Conservation (phyloP, 2,113 vertebrate species). For the Oreochromis tanganicae region DNA sequence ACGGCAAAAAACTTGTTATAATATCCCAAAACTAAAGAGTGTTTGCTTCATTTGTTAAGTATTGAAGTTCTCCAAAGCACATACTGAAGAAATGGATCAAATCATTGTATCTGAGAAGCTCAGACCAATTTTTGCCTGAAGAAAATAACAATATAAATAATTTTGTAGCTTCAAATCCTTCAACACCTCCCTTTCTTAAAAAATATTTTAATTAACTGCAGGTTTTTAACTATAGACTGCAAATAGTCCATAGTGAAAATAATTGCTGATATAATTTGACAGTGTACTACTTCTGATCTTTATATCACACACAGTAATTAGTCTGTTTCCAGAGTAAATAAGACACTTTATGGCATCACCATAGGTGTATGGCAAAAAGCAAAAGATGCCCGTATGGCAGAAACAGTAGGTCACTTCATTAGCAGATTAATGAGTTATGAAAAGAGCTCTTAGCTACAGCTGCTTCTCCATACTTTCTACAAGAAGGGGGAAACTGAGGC, state of each 20-base stretch:
- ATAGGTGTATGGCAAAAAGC: background rate
- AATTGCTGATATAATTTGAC: background rate
- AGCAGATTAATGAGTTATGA: background rate
- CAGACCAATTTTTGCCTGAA: background rate
- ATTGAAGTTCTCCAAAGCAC: background rate
- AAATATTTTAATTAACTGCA: background rate
- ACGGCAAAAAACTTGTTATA: background rate
- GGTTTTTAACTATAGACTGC: background rate
- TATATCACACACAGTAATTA: background rate
- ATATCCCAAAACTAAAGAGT: background rate
- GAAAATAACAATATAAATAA: background rate
- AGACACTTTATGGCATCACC: background rate
- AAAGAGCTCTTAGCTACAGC: background rate
- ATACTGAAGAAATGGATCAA: background rate
- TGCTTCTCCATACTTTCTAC: background rate
- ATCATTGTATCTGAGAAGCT: background rate
- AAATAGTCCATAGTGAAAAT: background rate
- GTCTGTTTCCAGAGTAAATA: background rate
- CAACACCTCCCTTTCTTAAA: background rate
- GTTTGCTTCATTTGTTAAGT: background rate
- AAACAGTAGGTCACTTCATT: background rate
- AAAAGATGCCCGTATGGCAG: background rate
- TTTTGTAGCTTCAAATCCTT: background rate
- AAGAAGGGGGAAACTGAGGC: background rate
- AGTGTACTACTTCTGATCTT: background rate